Percentiles rank a stretch among this genome's conserved stretches.
Evolutionary conservation across 2,888 invertebrate species (phyloP).

Genomic region (Altica lythri): DNA sequence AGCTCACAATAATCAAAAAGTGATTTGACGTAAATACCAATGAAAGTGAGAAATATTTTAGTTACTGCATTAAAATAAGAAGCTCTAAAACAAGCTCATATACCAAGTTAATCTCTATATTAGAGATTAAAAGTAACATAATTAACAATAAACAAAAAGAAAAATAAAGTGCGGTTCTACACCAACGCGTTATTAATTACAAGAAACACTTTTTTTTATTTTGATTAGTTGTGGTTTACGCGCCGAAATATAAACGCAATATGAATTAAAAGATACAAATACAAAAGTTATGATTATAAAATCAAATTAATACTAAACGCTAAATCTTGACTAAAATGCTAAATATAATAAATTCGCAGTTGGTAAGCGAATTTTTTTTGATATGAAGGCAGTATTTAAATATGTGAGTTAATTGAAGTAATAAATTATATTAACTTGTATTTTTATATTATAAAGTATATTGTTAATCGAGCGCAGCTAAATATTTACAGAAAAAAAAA

Average conservation of each 20-base stretch:
- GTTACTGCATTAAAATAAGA: slow-evolving; percentile 5
- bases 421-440: slow-evolving; percentile 14
- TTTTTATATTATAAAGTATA: slow-evolving; percentile 8
- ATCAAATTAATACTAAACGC: slow-evolving; percentile 8
- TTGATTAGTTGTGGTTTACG: slow-evolving; percentile 11
- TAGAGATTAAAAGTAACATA: slow-evolving; percentile 12
- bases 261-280: slow-evolving; percentile 6
- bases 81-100: slow-evolving; percentile 36
- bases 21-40: no score
- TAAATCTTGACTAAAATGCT: slow-evolving; percentile 25
- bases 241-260: slow-evolving; percentile 8
- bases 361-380: slow-evolving; percentile 29
- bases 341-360: slow-evolving; percentile 4
- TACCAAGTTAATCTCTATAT: slow-evolving; percentile 21
- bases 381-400: slow-evolving; percentile 44
- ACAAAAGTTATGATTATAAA: slow-evolving; percentile 9
- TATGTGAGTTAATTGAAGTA: slow-evolving; percentile 34
- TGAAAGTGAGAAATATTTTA: not conserved
- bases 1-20: no score
- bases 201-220: no score
- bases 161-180: slow-evolving; percentile 1
- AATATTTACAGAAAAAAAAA: slow-evolving; percentile 31
- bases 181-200: slow-evolving; percentile 9
- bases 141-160: slow-evolving; percentile 6
- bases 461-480: slow-evolving; percentile 7